A percentile compares a stretch with the other conserved stretches of the same genome.
These are phyloP conservation scores for Schizaphis graminum DNA, from an alignment of 2,888 invertebrate genomes.

Conservation along the genomic window DNA sequence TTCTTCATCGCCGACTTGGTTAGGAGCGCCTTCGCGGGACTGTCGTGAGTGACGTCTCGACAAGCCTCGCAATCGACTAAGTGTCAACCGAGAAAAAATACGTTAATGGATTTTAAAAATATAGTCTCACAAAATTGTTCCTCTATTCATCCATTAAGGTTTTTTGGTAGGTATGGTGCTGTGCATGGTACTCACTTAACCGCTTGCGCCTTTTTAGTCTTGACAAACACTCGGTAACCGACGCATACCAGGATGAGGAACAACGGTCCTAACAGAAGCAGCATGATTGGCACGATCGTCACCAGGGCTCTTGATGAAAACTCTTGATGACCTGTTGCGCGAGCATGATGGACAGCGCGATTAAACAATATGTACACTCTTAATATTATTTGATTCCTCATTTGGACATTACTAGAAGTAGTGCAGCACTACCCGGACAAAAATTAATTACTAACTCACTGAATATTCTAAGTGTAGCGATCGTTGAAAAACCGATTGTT, in stretches of 20 bases:
- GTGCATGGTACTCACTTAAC: slow-evolving; percentile 13
- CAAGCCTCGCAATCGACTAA: not conserved
- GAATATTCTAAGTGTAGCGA: not conserved
- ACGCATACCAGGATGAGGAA: slow-evolving; percentile 79
- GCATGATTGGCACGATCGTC: slow-evolving; percentile 82
- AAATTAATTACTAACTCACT: not conserved
- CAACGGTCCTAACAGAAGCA: slow-evolving; percentile 84
- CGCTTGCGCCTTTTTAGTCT: slow-evolving; percentile 16
- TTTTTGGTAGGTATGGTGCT: not conserved
- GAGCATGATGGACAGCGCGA: not conserved
- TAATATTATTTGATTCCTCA: not conserved
- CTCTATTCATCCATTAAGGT: not conserved
- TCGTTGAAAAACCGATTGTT: not conserved
- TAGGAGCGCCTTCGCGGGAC: not conserved
- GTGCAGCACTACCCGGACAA: not conserved
- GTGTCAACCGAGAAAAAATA: not conserved
- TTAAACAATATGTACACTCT: not conserved
- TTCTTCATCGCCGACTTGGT: not conserved
- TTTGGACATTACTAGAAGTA: not conserved
- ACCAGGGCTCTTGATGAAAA: slow-evolving; percentile 70
- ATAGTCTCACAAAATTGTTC: not conserved
- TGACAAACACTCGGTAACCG: slow-evolving; percentile 73
- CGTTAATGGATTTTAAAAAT: not conserved
- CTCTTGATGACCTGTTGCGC: slow-evolving; percentile 67
- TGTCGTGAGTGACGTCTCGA: slow-evolving; percentile 15